Conservation (phyloP, 2,888 invertebrate genomes). For the Drosophila pegasa region DNA sequence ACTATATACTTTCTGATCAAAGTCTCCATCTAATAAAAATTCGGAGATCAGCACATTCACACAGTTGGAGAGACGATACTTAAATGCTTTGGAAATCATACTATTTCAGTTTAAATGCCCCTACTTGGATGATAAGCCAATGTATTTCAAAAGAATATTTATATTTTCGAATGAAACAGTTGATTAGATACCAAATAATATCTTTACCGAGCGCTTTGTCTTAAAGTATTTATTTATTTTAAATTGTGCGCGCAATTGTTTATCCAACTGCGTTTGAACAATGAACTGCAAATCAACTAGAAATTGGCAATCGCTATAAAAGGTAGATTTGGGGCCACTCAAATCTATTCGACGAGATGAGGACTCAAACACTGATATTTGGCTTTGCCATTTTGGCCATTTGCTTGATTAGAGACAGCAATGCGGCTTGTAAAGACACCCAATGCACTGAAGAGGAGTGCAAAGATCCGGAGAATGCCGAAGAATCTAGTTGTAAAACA, state of each 20-base stretch:
- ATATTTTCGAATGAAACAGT: background rate
- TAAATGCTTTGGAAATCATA: background rate
- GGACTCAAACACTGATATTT: conserved; percentile 4
- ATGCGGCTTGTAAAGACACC: background rate
- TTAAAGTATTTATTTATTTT: background rate
- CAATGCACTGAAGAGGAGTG: background rate
- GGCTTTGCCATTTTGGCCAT: conserved; percentile 2
- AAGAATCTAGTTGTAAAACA: fast-evolving
- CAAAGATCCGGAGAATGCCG: fast-evolving
- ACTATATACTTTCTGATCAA: too few species aligned
- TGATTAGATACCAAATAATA: conserved; percentile 1
- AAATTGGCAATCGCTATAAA: background rate
- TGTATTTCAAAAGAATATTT: background rate
- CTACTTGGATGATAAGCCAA: too few species aligned
- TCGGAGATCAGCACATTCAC: too few species aligned
- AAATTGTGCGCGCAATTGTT: background rate
- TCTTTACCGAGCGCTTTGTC: background rate
- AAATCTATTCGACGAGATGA: background rate
- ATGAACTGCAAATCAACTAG: background rate
- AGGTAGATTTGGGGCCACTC: background rate
- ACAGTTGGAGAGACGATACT: background rate
- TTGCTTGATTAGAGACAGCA: conserved; percentile 4
- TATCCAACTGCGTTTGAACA: background rate
- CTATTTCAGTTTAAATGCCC: background rate
- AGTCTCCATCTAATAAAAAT: too few species aligned